A percentile compares a stretch with the other conserved stretches of the same genome.
Evolutionary conservation across 1,140 invertebrate genomes (phyloP).

Genomic region (Drepana arcuata): DNA sequence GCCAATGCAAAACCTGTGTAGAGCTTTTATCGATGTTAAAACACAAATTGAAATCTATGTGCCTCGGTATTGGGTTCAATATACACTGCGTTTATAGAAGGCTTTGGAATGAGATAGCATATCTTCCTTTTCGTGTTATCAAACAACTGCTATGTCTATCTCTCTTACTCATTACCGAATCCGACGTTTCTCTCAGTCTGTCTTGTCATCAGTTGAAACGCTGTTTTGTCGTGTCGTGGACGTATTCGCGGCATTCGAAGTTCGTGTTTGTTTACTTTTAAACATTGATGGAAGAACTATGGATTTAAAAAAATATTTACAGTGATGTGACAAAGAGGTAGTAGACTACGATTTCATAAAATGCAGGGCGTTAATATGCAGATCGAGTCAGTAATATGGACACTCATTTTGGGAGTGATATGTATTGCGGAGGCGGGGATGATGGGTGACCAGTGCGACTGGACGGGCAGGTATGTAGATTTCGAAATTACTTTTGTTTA

Average conservation of each 20-base stretch:
- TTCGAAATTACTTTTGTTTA: constrained; percentile 12
- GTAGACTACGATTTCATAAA: no score
- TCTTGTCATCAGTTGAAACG: constrained; percentile 30
- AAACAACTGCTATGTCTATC: constrained; percentile 31
- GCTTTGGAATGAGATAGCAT: no score
- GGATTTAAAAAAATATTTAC: constrained; percentile 25
- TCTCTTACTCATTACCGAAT: constrained; percentile 21
- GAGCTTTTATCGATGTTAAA: constrained; percentile 1
- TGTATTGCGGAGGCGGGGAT: constrained; percentile 61
- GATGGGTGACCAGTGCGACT: constrained; percentile 74
- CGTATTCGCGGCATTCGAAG: constrained; percentile 12
- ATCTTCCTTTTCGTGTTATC: no score
- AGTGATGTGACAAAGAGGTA: constrained; percentile 42
- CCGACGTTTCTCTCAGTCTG: constrained; percentile 10
- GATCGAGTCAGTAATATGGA: constrained; percentile 43
- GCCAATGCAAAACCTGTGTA: constrained; percentile 42
- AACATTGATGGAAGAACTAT: constrained; percentile 26
- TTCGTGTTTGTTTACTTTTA: constrained; percentile 36
- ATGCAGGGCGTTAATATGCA: constrained; percentile 34
- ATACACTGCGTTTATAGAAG: no score
- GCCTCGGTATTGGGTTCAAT: no score
- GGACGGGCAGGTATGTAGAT: constrained; percentile 72
- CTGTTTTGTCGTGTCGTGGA: constrained; percentile 12
- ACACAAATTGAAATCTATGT: neutral
- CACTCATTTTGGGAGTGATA: constrained; percentile 56